These are phyloP conservation scores for Diabrotica balteata DNA, from an alignment of 2,888 invertebrate genomes.

Conservation along the genomic window DNA sequence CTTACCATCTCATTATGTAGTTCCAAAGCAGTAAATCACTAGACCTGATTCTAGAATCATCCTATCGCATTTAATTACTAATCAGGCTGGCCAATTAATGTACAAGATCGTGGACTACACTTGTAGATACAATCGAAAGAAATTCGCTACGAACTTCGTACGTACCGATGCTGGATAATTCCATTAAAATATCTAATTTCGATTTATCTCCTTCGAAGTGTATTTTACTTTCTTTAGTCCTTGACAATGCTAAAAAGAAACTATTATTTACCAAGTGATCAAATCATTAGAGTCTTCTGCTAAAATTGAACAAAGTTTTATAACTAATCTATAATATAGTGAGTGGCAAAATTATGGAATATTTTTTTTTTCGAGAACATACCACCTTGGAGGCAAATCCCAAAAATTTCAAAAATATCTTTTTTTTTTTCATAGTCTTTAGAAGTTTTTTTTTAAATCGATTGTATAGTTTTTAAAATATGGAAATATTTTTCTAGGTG, in stretches of 20 bases:
- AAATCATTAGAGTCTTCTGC: too few species aligned
- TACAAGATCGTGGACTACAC: constrained; percentile 50
- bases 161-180: constrained; percentile 20
- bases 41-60: constrained; percentile 29
- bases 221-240: too few species aligned
- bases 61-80: constrained; percentile 55
- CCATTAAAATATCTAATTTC: constrained; percentile 17
- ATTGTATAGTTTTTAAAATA: too few species aligned
- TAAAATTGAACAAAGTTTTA: too few species aligned
- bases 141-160: constrained; percentile 14
- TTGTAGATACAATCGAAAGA: constrained; percentile 35
- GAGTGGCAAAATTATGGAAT: too few species aligned
- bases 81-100: constrained; percentile 55
- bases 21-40: constrained; percentile 45
- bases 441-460: too few species aligned
- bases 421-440: too few species aligned
- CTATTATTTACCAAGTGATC: not conserved
- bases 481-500: too few species aligned
- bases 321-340: too few species aligned
- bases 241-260: not conserved
- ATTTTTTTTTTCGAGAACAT: too few species aligned
- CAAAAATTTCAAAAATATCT: too few species aligned
- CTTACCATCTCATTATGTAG: constrained; percentile 45
- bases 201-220: not conserved
- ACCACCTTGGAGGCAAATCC: too few species aligned